phyloP scores from a whole-genome alignment of 1,140 invertebrate genomes.

The Drosophila repletoides region DNA sequence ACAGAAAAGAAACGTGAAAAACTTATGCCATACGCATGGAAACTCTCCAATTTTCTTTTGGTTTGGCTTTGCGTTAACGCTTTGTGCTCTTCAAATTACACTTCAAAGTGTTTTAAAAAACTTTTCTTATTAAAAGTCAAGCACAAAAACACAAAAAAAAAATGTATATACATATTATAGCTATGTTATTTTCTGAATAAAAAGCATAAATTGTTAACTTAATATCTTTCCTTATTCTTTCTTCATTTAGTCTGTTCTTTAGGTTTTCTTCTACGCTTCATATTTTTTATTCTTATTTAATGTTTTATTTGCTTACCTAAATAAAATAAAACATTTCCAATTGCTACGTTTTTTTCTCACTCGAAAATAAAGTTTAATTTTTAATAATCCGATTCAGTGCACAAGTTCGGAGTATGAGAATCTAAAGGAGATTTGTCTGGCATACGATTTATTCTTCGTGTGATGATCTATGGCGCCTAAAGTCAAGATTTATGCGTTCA shows the following conservation, averaged over 20 bases:
- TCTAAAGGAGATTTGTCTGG: not conserved
- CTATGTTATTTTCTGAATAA: no score
- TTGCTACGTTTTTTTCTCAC: not conserved
- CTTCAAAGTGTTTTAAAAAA: not conserved
- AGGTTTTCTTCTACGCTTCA: no score
- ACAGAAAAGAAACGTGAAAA: not conserved
- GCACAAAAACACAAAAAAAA: no score
- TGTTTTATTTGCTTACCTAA: no score
- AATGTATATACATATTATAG: no score
- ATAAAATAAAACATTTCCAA: no score
- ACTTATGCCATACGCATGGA: not conserved
- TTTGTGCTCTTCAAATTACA: not conserved
- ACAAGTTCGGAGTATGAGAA: not conserved
- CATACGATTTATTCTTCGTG: conserved; percentile 55
- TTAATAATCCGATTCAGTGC: conserved; percentile 62
- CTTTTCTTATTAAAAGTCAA: not conserved
- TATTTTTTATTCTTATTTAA: no score
- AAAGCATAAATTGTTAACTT: no score
- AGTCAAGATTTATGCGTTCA: conserved; percentile 68
- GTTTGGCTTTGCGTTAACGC: not conserved
- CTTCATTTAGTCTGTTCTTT: no score
- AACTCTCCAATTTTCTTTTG: not conserved
- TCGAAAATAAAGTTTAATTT: conserved; percentile 54
- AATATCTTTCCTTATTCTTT: no score
- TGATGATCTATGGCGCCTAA: conserved; percentile 72